These are phyloP conservation scores for Ginglymostoma cirratum DNA, from an alignment of 2,113 vertebrate genomes.

Conservation along the genomic window DNA sequence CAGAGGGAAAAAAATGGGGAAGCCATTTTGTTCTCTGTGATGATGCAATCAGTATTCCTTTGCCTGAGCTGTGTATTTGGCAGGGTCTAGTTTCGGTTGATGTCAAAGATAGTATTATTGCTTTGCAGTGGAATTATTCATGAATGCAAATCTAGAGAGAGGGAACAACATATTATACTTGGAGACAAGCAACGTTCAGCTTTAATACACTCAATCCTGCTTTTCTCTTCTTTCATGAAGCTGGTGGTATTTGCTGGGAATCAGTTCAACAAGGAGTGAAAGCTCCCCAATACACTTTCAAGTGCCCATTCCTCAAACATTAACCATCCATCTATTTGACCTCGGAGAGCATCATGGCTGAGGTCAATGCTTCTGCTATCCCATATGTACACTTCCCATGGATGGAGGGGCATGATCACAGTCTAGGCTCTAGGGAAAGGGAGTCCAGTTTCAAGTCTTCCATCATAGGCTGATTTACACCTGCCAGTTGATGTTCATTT, in stretches of 20 bases:
- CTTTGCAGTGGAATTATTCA: background rate
- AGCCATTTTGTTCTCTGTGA: background rate
- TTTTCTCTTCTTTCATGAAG: background rate
- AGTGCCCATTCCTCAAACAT: background rate
- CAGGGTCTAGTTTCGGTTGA: background rate
- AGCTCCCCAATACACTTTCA: background rate
- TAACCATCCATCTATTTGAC: background rate
- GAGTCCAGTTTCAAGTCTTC: background rate
- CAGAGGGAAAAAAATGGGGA: background rate
- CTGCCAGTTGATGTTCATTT: background rate
- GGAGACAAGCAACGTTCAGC: background rate
- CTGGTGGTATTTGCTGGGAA: background rate
- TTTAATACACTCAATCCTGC: background rate
- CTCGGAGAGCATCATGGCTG: background rate
- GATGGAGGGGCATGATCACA: background rate
- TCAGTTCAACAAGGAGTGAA: background rate
- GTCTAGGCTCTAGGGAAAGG: background rate
- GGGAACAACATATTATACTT: background rate
- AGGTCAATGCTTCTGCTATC: background rate
- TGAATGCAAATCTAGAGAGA: background rate
- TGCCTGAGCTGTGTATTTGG: background rate
- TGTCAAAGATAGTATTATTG: background rate
- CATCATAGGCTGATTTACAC: background rate
- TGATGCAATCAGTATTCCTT: background rate
- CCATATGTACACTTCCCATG: background rate